Conservation (phyloP, 2,888 invertebrate genomes). For the Synergus umbraculus region DNA sequence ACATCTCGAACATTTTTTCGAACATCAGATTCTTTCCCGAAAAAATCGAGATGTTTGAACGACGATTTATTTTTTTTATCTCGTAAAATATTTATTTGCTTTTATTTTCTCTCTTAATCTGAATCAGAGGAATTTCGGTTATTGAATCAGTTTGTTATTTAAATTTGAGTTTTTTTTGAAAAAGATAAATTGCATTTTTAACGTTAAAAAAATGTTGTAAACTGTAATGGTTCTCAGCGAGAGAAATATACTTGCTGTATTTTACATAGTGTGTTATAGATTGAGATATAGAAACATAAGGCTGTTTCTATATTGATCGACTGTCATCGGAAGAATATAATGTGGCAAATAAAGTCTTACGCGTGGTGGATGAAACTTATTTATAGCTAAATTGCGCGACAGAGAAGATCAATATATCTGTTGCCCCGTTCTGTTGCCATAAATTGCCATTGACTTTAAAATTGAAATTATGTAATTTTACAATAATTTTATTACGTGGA, state of each 20-base stretch:
- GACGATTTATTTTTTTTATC: background rate
- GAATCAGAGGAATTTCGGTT: no score
- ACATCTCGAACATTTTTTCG: background rate
- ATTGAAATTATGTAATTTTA: slow-evolving; percentile 8
- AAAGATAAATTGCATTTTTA: no score
- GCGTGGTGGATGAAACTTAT: slow-evolving; percentile 32
- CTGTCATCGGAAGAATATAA: slow-evolving; percentile 30
- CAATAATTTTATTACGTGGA: background rate
- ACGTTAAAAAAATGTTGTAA: background rate
- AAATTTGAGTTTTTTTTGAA: no score
- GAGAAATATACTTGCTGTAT: slow-evolving; percentile 15
- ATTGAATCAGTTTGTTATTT: no score
- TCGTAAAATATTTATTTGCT: no score
- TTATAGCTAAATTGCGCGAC: slow-evolving; percentile 34
- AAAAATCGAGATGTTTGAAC: background rate
- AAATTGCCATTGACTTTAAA: slow-evolving; percentile 33
- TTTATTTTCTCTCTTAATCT: no score
- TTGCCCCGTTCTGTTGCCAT: slow-evolving; percentile 9
- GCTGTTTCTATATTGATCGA: slow-evolving; percentile 31
- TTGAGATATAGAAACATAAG: slow-evolving; percentile 15
- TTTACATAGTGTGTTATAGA: background rate
- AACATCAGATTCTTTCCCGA: background rate
- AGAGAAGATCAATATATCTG: slow-evolving; percentile 36
- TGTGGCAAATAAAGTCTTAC: slow-evolving; percentile 38
- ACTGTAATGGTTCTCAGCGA: background rate